These are phyloP conservation scores for Lithophane semibrunnea DNA, from an alignment of 2,888 invertebrate species.

Conservation along the genomic window DNA sequence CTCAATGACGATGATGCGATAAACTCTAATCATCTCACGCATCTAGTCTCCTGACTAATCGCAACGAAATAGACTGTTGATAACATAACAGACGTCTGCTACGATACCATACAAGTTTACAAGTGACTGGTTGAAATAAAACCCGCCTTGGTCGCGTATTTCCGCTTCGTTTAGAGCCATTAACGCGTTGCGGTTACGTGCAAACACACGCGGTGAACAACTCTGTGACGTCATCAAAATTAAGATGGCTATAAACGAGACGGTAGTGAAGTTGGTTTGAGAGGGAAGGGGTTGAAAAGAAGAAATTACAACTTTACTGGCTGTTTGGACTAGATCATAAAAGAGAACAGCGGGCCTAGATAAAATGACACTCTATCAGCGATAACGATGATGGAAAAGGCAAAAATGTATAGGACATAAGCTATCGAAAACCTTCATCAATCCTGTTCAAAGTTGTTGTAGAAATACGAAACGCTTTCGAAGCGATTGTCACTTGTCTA, in stretches of 20 bases:
- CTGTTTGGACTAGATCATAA: background rate
- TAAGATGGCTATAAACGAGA: slow-evolving; percentile 22
- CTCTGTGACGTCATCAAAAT: slow-evolving; percentile 53
- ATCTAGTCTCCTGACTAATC: slow-evolving; percentile 17
- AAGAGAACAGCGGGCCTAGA: background rate
- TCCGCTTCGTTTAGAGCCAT: slow-evolving; percentile 59
- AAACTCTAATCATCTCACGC: slow-evolving; percentile 9
- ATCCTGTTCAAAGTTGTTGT: too few relatives aligned
- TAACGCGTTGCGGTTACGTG: slow-evolving; percentile 62
- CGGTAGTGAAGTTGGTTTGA: slow-evolving; percentile 2
- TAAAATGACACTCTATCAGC: too few relatives aligned
- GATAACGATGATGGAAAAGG: too few relatives aligned
- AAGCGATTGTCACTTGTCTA: too few relatives aligned
- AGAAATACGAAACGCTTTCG: too few relatives aligned
- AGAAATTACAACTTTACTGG: background rate
- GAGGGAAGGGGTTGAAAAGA: background rate
- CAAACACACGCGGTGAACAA: slow-evolving; percentile 36
- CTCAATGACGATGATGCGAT: background rate
- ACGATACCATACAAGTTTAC: background rate
- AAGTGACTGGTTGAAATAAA: slow-evolving; percentile 47
- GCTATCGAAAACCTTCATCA: too few relatives aligned
- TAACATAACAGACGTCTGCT: slow-evolving; percentile 7
- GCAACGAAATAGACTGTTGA: slow-evolving; percentile 17
- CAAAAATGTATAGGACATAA: too few relatives aligned
- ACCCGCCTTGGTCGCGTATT: slow-evolving; percentile 32